These are phyloP conservation scores for Brachionus paranguensis DNA, from an alignment of 1,140 invertebrate species.

Conservation along the genomic window DNA sequence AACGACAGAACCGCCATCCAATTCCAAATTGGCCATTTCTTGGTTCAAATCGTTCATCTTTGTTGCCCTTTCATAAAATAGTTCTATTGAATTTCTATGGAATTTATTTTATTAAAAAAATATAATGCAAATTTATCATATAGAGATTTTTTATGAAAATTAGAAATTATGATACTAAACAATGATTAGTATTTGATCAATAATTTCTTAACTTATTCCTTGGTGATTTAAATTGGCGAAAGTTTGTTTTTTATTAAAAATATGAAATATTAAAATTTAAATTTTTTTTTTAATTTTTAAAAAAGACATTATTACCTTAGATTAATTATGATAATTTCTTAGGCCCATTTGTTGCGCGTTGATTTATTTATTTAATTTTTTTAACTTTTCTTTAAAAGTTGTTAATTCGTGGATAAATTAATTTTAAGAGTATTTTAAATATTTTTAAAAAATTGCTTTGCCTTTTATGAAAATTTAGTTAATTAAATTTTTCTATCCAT, in stretches of 20 bases:
- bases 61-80: neutral
- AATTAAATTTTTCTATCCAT: too few species aligned
- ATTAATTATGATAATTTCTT: neutral
- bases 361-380: too few species aligned
- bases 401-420: too few species aligned
- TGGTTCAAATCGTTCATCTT: constrained; percentile 37
- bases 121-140: neutral
- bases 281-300: neutral
- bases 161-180: neutral
- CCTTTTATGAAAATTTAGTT: too few species aligned
- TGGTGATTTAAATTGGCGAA: neutral
- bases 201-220: neutral
- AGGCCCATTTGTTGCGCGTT: neutral
- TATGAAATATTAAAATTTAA: neutral
- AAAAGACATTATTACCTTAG: neutral
- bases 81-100: neutral
- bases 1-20: neutral
- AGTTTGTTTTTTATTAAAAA: neutral
- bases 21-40: neutral
- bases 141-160: neutral
- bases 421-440: too few species aligned
- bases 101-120: neutral
- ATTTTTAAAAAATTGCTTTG: too few species aligned
- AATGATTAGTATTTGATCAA: neutral
- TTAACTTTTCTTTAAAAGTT: too few species aligned